phyloP scores from a whole-genome alignment of 2,113 vertebrate species.

The Ophthalmolycus amberensis region DNA sequence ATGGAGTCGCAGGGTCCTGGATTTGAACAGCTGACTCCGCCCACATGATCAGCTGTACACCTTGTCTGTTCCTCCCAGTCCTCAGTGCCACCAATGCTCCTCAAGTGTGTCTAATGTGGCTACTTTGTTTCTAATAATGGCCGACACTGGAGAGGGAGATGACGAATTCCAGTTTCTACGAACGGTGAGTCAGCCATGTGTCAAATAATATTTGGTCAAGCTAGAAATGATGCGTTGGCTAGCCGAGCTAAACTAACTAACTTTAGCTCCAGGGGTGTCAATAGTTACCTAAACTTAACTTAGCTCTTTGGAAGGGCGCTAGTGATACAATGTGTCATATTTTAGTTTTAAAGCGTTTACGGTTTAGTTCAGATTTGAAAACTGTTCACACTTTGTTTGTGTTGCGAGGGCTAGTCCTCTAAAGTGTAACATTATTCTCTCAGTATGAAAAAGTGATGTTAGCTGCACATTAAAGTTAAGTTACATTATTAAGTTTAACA shows the following conservation, averaged over 20 bases:
- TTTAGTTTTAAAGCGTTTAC: not conserved
- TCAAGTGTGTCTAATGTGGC: not conserved
- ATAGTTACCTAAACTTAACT: not conserved
- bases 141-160: slow-evolving; percentile 65
- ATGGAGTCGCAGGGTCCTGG: not conserved
- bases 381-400: not conserved
- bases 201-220: not conserved
- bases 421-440: not conserved
- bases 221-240: not conserved
- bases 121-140: slow-evolving; percentile 48
- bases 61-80: not conserved
- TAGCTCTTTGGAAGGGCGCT: not conserved
- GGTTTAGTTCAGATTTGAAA: not conserved
- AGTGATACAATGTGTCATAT: not conserved
- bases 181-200: slow-evolving; percentile 73
- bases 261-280: not conserved
- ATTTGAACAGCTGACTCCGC: slow-evolving; percentile 25
- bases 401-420: not conserved
- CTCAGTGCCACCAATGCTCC: rapidly evolving
- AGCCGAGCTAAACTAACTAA: not conserved
- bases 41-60: not conserved
- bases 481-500: not conserved
- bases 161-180: slow-evolving; percentile 83
- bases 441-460: not conserved
- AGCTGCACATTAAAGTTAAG: not conserved